Conservation (phyloP, 1,140 invertebrate species). For the Zaprionus taronus region DNA sequence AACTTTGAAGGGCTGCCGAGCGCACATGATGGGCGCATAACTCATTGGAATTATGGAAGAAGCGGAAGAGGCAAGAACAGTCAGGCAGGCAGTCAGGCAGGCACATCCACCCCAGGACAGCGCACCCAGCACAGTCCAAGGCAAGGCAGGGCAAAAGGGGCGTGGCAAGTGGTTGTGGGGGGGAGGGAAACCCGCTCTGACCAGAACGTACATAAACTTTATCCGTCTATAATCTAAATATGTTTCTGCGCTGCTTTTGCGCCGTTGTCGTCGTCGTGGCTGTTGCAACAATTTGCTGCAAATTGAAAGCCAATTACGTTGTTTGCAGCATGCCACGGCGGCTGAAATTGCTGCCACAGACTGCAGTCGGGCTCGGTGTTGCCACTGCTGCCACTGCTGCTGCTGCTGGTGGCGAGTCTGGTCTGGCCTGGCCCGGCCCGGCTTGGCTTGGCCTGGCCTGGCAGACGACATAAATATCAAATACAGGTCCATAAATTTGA, state of each 20-base stretch:
- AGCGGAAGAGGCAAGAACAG: conserved; percentile 15
- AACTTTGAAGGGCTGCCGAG: conserved; percentile 70
- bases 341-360: conserved; percentile 20
- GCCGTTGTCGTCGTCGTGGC: conserved; percentile 70
- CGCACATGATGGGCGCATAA: conserved; percentile 77
- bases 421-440: conserved; percentile 21
- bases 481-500: conserved; percentile 84
- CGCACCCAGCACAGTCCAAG: background rate
- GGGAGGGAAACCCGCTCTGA: conserved; percentile 30
- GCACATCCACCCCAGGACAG: conserved; percentile 19
- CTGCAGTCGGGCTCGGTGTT: conserved; percentile 8
- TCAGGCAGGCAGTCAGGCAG: conserved; percentile 4
- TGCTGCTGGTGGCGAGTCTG: conserved; percentile 20
- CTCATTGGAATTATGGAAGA: conserved; percentile 76
- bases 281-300: conserved; percentile 83
- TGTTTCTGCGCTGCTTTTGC: conserved; percentile 56
- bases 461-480: conserved; percentile 84
- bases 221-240: conserved; percentile 83
- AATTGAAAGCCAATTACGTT: conserved; percentile 83
- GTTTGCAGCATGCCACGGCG: conserved; percentile 79
- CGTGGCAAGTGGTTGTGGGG: background rate
- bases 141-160: background rate
- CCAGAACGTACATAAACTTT: conserved; percentile 80
- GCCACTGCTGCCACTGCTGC: background rate
- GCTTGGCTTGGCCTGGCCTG: conserved; percentile 25